A percentile compares a stretch with the other conserved stretches of the same genome.
Conservation (phyloP, 2,888 invertebrate genomes). For the Hofmannophila pseudospretella region DNA sequence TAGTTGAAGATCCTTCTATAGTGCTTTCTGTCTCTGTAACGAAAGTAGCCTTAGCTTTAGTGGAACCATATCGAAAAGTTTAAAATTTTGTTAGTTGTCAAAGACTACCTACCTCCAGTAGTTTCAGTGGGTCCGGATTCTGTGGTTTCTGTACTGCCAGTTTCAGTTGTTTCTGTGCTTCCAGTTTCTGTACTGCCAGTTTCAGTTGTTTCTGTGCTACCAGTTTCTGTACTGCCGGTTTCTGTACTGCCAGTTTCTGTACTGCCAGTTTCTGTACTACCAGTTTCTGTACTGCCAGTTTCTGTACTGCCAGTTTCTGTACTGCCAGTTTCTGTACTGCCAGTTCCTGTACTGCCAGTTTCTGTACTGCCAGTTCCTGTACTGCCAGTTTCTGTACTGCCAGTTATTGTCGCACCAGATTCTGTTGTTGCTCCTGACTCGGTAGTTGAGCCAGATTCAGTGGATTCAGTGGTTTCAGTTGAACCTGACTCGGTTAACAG, state of each 20-base stretch:
- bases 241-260: conserved; percentile 7
- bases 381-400: conserved; percentile 3
- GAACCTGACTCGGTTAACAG: conserved; percentile 7
- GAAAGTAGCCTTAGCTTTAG: conserved; percentile 6
- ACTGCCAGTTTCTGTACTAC: conserved; percentile 14
- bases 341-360: conserved; percentile 8
- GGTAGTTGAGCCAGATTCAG: conserved; percentile 12
- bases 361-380: conserved; percentile 14
- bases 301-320: conserved; percentile 15
- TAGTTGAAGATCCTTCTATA: conserved; percentile 18
- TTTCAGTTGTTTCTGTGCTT: conserved; percentile 9
- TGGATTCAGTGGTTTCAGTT: conserved; percentile 11
- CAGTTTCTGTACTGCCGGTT: conserved; percentile 10
- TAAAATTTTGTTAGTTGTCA: background rate
- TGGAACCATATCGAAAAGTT: background rate
- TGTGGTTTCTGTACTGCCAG: conserved; percentile 9
- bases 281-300: conserved; percentile 6
- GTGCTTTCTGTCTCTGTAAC: conserved; percentile 21
- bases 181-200: conserved; percentile 11
- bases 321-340: conserved; percentile 4
- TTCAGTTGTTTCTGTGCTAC: conserved; percentile 17
- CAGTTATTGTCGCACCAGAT: conserved; percentile 13
- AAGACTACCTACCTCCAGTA: conserved; percentile 10
- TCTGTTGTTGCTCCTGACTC: conserved; percentile 12
- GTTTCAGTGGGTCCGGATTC: conserved; percentile 11